phyloP scores from a whole-genome alignment of 2,113 vertebrate genomes.

The Ageneiosus marmoratus region DNA sequence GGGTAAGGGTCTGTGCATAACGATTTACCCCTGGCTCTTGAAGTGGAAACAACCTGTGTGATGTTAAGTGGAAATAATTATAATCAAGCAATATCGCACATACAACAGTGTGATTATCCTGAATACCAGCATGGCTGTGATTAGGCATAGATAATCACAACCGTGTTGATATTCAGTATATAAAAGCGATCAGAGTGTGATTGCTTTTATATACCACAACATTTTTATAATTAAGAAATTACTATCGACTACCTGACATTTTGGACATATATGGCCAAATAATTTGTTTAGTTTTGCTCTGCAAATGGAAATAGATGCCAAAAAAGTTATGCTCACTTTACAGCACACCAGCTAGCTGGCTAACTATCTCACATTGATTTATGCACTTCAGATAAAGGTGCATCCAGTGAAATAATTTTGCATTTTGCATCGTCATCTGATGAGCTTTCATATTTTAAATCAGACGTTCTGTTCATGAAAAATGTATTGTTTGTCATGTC shows the following conservation, averaged over 20 bases:
- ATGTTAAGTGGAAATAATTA: neutral
- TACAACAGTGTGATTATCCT: neutral
- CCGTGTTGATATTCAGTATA: neutral
- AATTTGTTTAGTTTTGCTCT: neutral
- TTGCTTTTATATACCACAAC: neutral
- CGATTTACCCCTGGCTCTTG: slow-evolving; percentile 85
- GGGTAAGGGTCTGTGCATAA: slow-evolving; percentile 74
- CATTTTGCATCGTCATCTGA: neutral
- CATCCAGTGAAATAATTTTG: neutral
- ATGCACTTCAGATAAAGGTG: neutral
- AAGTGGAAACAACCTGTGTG: slow-evolving; percentile 87
- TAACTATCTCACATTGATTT: no score
- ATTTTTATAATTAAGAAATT: neutral
- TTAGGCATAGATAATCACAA: neutral
- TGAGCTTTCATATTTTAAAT: neutral
- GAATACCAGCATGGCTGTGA: neutral
- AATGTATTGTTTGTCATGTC: neutral
- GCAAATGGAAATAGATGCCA: neutral
- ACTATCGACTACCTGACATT: neutral
- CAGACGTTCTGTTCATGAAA: neutral
- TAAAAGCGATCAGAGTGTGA: neutral
- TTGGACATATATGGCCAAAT: neutral
- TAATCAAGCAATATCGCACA: neutral
- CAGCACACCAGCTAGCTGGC: no score
- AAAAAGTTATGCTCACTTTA: neutral